phyloP scores from a whole-genome alignment of 2,113 vertebrate genomes.

The Mystacornis crossleyi region DNA sequence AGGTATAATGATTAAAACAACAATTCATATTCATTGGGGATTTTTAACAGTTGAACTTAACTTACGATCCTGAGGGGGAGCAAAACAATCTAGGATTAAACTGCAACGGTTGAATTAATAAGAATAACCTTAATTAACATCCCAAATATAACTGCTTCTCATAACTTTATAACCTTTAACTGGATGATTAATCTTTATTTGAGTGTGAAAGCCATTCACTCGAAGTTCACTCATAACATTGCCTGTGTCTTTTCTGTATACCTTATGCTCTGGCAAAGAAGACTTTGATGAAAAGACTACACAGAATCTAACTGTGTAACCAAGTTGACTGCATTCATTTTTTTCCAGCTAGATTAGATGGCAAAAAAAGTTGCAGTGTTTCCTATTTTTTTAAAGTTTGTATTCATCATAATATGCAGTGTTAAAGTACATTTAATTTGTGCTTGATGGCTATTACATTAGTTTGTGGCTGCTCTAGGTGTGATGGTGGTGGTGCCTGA shows the following conservation, averaged over 20 bases:
- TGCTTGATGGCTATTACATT: not conserved
- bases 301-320: not conserved
- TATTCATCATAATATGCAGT: not conserved
- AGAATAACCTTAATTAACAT: too few species aligned
- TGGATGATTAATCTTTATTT: too few species aligned
- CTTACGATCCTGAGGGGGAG: too few species aligned
- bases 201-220: too few species aligned
- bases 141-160: too few species aligned
- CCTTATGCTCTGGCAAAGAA: not conserved
- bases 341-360: not conserved
- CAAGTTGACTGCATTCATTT: not conserved
- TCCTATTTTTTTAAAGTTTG: not conserved
- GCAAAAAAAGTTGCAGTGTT: not conserved
- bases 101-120: too few species aligned
- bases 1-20: too few species aligned
- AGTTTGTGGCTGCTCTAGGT: not conserved
- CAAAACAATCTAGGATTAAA: too few species aligned
- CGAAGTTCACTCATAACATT: too few species aligned
- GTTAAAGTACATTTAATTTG: not conserved
- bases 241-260: accelerated
- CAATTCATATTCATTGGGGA: too few species aligned
- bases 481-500: not conserved
- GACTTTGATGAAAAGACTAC: not conserved
- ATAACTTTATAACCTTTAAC: too few species aligned
- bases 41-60: too few species aligned